These are phyloP conservation scores for Nymphalis io DNA, from an alignment of 1,140 invertebrate species.

Conservation along the genomic window DNA sequence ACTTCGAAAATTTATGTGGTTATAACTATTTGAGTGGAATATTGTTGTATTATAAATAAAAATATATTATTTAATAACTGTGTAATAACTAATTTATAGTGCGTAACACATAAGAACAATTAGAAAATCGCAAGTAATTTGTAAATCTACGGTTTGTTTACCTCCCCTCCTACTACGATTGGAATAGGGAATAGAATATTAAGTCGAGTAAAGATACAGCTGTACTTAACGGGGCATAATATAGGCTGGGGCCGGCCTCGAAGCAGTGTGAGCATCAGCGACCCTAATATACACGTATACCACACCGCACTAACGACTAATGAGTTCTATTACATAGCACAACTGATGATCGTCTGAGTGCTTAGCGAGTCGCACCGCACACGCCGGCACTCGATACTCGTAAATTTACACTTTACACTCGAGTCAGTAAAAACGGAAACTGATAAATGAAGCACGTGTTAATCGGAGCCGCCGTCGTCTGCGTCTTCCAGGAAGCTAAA, in stretches of 20 bases:
- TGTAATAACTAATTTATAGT: no score
- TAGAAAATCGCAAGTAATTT: no score
- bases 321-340: constrained; percentile 65
- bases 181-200: no score
- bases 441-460: constrained; percentile 53
- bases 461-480: constrained; percentile 71
- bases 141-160: no score
- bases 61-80: no score
- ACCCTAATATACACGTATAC: constrained; percentile 59
- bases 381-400: constrained; percentile 58
- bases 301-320: constrained; percentile 64
- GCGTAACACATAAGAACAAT: no score
- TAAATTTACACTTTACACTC: constrained; percentile 77
- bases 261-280: constrained; percentile 61
- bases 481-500: constrained; percentile 79
- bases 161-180: no score
- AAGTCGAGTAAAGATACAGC: constrained; percentile 3
- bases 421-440: constrained; percentile 61
- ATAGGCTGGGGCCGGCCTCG: constrained; percentile 68
- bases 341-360: constrained; percentile 55
- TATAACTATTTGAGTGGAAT: no score
- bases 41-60: no score
- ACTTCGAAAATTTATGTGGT: no score
- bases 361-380: constrained; percentile 36
- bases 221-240: constrained; percentile 9